Evolutionary conservation across 2,113 vertebrate species (phyloP).

Genomic region (Vanacampus margaritifer): DNA sequence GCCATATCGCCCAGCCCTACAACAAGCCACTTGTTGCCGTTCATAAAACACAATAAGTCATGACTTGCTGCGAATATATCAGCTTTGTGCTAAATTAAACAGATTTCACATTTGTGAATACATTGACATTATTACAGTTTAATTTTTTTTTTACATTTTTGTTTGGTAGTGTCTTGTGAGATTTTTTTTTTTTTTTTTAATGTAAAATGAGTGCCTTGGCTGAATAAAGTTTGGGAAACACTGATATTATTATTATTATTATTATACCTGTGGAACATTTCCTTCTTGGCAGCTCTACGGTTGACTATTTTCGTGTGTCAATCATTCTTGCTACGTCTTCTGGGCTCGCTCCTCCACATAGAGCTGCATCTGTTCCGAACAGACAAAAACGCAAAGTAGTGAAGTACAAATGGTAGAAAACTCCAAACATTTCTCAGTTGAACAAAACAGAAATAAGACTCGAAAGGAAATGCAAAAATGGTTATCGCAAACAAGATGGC

Average conservation of each 20-base stretch:
- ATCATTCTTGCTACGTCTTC: slow-evolving; percentile 63
- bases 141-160: background rate
- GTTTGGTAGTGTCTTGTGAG: background rate
- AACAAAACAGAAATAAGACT: background rate
- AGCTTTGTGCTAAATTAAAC: background rate
- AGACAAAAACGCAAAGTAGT: background rate
- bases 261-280: background rate
- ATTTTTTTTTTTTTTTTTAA: background rate
- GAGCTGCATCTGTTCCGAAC: slow-evolving; percentile 86
- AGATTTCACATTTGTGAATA: background rate
- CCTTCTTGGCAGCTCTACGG: background rate
- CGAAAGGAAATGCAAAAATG: background rate
- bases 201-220: background rate
- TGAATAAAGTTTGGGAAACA: background rate
- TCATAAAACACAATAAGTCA: no score
- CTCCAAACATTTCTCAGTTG: background rate
- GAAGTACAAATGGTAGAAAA: background rate
- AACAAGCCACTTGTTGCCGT: no score
- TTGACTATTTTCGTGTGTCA: background rate
- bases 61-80: background rate
- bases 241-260: background rate
- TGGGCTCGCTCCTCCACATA: slow-evolving; percentile 94
- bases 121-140: background rate
- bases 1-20: no score
- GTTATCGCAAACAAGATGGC: background rate